phyloP scores from a whole-genome alignment of 2,888 invertebrate species.

The Hirtodrosophila histrioides region DNA sequence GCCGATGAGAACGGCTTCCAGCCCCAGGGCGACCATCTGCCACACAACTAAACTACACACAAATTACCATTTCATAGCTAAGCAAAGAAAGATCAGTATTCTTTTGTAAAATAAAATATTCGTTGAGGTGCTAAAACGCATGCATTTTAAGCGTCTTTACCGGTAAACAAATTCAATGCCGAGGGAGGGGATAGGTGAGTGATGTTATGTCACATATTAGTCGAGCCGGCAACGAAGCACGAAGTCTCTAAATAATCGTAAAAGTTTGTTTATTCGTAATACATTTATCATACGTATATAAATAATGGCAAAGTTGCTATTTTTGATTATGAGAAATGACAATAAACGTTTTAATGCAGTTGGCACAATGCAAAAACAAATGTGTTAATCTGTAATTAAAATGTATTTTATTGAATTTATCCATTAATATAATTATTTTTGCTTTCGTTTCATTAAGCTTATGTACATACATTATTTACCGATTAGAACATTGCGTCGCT shows the following conservation, averaged over 20 bases:
- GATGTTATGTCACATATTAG: constrained; percentile 3
- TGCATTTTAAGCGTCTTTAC: too few species aligned
- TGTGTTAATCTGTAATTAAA: constrained; percentile 74
- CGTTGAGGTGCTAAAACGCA: too few species aligned
- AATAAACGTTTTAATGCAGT: constrained; percentile 25
- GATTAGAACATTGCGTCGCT: constrained; percentile 38
- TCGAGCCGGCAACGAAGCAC: neutral
- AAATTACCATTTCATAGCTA: neutral
- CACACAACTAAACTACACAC: constrained; percentile 54
- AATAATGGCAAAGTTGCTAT: constrained; percentile 34
- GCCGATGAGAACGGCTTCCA: constrained; percentile 86
- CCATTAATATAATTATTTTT: constrained; percentile 33
- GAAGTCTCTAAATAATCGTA: constrained; percentile 11
- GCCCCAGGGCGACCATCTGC: constrained; percentile 83
- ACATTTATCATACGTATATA: constrained; percentile 25
- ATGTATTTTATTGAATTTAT: constrained; percentile 53
- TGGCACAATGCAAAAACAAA: constrained; percentile 11
- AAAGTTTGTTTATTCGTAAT: neutral
- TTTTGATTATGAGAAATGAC: constrained; percentile 33
- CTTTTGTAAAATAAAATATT: constrained; percentile 10
- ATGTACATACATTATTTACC: constrained; percentile 27
- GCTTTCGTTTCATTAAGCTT: constrained; percentile 17
- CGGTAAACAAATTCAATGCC: constrained; percentile 1
- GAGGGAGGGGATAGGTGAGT: neutral
- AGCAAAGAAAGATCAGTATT: constrained; percentile 21